Evolutionary conservation across 2,888 invertebrate genomes (phyloP), one percentile per base, ranked within the genome.

Genomic region (Trisateles emortualis): DNA sequence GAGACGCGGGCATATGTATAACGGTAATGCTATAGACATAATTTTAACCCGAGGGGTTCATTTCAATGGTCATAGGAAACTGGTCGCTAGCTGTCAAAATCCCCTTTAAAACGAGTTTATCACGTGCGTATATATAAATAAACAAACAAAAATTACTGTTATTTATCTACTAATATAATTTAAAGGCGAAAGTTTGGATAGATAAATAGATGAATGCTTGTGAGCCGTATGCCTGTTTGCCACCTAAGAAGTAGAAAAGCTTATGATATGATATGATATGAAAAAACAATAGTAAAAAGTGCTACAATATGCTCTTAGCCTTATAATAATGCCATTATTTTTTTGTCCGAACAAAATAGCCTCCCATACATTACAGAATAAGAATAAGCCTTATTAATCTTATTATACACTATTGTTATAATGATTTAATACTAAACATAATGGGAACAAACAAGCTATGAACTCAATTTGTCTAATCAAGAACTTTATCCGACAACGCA

Each of bases 381-480:
- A 48, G 39, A 44, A n/a, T n/a, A n/a, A n/a, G n/a, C n/a, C n/a
- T n/a, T n/a, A n/a, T n/a, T n/a, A n/a, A n/a, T n/a, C 55, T 45
- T 59, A 68, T 72, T 72, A 68, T 35, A 51, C 33, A 41, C 48
- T 48, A 72, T 64, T 61, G 59, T 64, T 50, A 56, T 54, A 66
- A 63, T 66, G 52, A 72, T 62, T 57, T 58, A 62, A 36, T 62
- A 71, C 59, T 64, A 38, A 32, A 47, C 49, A 8, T 61, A 61
- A 57, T 64, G 43, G 47, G 59, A 53, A 63, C 55, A 62, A 61
- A 70, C 59, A 68, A 51, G 67, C 53, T 10, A 67, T 26, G 22
- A 26, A 3, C 26, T 26, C 26, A 8, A 26, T 26, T 26, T 8
- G 26, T 26, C 26, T 26, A 26, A 26, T 26, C 26, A 8, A 26